Conservation (phyloP, 2,888 invertebrate species). For the Fabriciana adippe region DNA sequence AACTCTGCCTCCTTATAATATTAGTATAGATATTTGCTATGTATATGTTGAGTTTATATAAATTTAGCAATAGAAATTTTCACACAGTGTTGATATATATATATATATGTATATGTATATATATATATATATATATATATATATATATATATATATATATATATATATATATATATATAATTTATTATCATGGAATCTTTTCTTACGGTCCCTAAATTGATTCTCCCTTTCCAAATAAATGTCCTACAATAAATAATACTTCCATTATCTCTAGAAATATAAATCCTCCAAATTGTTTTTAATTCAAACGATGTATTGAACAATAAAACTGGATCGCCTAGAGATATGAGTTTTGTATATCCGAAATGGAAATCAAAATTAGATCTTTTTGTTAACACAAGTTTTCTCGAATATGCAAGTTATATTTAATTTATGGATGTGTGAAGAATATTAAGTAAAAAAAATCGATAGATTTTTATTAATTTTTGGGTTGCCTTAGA, state of each 20-base stretch:
- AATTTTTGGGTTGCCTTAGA: no score
- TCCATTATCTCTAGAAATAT: slow-evolving; percentile 25
- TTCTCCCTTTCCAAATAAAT: background rate
- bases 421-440: background rate
- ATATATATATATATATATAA: background rate
- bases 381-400: background rate
- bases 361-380: slow-evolving; percentile 20
- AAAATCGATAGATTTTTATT: no score
- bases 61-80: no score
- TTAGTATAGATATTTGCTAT: no score
- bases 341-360: slow-evolving; percentile 16
- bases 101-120: no score
- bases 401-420: background rate
- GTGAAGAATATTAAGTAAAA: no score
- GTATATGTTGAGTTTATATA: no score
- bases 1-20: no score
- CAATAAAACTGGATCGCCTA: background rate
- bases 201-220: background rate
- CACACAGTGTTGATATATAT: no score
- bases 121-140: no score
- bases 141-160: no score
- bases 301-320: slow-evolving; percentile 20
- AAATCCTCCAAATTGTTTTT: slow-evolving; percentile 30
- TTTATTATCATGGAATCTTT: slow-evolving; percentile 5
- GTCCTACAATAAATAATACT: slow-evolving; percentile 13